Base-by-base conservation (phyloP, 2,797 vertebrate genomes). In the Amblyraja radiata region DNA sequence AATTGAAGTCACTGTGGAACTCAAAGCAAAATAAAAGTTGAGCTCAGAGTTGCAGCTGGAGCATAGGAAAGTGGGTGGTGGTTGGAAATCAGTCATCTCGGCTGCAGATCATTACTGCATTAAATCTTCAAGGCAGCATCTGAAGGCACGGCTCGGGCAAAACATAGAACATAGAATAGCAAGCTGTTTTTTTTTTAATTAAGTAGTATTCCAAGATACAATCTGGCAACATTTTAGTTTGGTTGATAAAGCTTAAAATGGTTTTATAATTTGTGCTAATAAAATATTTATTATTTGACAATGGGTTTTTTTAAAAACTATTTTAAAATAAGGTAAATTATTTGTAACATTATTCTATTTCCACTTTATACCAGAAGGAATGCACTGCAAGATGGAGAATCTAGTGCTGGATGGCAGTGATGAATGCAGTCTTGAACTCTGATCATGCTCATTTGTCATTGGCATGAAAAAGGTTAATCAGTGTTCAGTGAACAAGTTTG, bases 401-500 rank as follows among this genome's bases (percentile, higher is more conserved):
- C 94, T 93, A 93, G 94, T 94, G 77, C 79, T 93, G 94, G 94
- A 93, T 90, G 95, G 91, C 93, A 77, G 94, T 95, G 95, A 96
- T 96, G 96, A 96, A 96, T 96, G 94, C 94, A 94, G 90, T 93
- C 94, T 92, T 94, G 94, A 71, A 93, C 93, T 94, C 95, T 96
- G 95, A 94, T 95, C 95, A 95, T 95, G 80, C 96, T 97, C 96
- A 95, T 97, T 97, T 97, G 95, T 96, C 96, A 95, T 93, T 93
- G 94, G 95, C 94, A 93, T 94, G 94, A 93, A 94, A 96, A 96
- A 95, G 96, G 96, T 97, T 97, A 97, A 97, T 96, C 96, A 96
- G 95, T 95, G 93, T 95, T 95, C 78, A 16, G 95, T 94, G 95
- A 93, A 94, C 95, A 95, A 95, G 94, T 95, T 95, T 94, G 93